Evolutionary conservation across 2,797 vertebrate genomes (phyloP).

Genomic region (Sciurus carolinensis): DNA sequence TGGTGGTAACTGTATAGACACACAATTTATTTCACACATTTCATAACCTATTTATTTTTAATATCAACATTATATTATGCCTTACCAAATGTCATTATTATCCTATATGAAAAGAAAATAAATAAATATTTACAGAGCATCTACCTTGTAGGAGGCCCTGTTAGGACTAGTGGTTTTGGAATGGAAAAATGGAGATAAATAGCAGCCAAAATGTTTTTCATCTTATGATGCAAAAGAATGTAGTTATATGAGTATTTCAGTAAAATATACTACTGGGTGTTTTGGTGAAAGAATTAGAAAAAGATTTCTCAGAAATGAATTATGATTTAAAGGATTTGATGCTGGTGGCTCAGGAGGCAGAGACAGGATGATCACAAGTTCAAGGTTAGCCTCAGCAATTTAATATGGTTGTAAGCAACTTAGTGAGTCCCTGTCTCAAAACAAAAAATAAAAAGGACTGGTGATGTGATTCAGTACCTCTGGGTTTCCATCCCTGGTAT

Average conservation of each 20-base stretch:
- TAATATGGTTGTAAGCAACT: no score
- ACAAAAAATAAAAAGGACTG: no score
- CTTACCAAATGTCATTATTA: neutral
- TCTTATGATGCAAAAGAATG: neutral
- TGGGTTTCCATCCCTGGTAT: no score
- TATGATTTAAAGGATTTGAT: neutral
- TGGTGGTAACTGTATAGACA: neutral
- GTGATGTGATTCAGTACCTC: no score
- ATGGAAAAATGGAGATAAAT: neutral
- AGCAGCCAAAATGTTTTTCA: neutral
- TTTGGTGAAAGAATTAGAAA: neutral
- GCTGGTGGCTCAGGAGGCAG: no score
- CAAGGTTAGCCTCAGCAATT: no score
- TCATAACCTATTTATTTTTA: neutral
- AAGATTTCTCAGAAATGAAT: neutral
- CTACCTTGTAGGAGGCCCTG: neutral
- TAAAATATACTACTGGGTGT: neutral
- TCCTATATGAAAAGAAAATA: neutral
- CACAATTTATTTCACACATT: neutral
- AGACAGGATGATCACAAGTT: no score
- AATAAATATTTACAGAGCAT: neutral
- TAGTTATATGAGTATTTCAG: neutral
- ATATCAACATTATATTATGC: neutral
- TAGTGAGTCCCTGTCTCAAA: no score
- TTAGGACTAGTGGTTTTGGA: neutral